phyloP scores from a whole-genome alignment of 1,140 invertebrate genomes.

The Polyergus mexicanus region DNA sequence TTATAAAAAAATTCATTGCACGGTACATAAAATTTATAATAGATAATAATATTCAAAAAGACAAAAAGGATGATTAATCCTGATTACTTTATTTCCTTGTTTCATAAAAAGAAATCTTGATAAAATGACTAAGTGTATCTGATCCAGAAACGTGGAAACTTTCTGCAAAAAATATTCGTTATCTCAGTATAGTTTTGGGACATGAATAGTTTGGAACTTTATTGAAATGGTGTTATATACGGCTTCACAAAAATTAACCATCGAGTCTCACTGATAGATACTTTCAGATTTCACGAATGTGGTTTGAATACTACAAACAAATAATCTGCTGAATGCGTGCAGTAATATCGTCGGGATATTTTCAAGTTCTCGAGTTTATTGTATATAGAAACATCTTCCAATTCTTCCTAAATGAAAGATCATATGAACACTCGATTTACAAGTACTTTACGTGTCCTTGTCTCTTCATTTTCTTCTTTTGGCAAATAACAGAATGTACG shows the following conservation, averaged over 20 bases:
- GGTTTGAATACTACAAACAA: not conserved
- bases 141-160: not conserved
- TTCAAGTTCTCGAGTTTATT: slow-evolving; percentile 35
- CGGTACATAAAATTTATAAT: too few species aligned
- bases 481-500: too few species aligned
- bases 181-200: not conserved
- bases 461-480: not conserved
- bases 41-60: too few species aligned
- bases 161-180: not conserved
- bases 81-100: too few species aligned
- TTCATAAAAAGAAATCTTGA: too few species aligned
- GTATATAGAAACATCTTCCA: slow-evolving; percentile 35
- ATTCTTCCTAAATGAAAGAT: slow-evolving; percentile 3
- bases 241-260: too few species aligned
- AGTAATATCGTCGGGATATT: not conserved
- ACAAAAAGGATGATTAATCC: too few species aligned
- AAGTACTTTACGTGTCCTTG: slow-evolving; percentile 9
- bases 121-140: not conserved
- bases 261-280: not conserved
- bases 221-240: not conserved
- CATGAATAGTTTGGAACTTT: not conserved
- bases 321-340: not conserved
- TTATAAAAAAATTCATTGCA: too few species aligned
- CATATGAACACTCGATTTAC: slow-evolving; percentile 21
- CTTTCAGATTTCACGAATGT: not conserved